These are phyloP conservation scores for Habroteleia sp. DNA, from an alignment of 2,888 invertebrate genomes.

Conservation along the genomic window DNA sequence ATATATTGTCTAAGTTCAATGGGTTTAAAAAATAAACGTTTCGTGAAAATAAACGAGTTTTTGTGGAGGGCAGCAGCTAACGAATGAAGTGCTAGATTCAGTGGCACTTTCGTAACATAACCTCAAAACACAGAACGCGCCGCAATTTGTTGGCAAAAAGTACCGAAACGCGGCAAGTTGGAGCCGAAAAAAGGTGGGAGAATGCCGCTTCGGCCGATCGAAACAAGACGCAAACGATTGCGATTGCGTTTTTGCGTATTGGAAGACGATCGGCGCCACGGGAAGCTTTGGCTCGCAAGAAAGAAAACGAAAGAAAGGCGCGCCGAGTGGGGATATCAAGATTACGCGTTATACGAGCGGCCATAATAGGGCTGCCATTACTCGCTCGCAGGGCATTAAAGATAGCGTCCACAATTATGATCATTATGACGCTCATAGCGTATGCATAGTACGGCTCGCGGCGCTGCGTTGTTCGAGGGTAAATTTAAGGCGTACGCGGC, in stretches of 20 bases:
- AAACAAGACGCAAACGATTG: constrained; percentile 32
- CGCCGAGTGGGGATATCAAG: constrained; percentile 76
- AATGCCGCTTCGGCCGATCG: no score
- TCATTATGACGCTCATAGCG: constrained; percentile 72
- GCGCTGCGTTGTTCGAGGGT: constrained; percentile 5
- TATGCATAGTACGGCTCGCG: constrained; percentile 31
- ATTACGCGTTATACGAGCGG: constrained; percentile 77
- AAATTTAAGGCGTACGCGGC: constrained; percentile 21
- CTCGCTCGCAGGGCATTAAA: constrained; percentile 76
- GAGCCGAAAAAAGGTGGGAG: no score
- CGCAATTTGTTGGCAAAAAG: no score
- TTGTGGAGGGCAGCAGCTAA: no score
- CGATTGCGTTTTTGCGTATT: constrained; percentile 16
- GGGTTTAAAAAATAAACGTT: no score
- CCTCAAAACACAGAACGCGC: background rate
- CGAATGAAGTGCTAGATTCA: no score
- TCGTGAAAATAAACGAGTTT: no score
- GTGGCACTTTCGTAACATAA: no score
- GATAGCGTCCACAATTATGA: constrained; percentile 77
- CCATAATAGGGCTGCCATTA: constrained; percentile 77
- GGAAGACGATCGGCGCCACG: constrained; percentile 13
- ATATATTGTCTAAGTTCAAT: no score
- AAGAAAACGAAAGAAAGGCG: constrained; percentile 38
- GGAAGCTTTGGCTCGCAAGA: constrained; percentile 49
- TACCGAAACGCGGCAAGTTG: no score